phyloP scores from a whole-genome alignment of 2,113 vertebrate genomes.

The Rattus norvegicus region DNA sequence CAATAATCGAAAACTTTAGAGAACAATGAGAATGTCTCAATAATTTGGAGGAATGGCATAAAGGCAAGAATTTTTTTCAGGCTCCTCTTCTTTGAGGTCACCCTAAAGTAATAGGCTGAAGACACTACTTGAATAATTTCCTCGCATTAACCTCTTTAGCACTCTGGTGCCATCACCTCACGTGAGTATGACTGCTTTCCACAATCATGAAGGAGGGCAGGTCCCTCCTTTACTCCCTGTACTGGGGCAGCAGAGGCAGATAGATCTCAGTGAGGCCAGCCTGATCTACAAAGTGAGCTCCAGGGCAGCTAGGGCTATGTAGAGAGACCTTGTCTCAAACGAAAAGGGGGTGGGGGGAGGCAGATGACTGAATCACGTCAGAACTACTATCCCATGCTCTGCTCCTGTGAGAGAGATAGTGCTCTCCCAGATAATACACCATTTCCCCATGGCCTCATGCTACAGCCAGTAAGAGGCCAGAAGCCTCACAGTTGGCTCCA shows the following conservation, averaged over 20 bases:
- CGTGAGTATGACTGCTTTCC: constrained; percentile 5
- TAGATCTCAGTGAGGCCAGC: neutral
- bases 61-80: neutral
- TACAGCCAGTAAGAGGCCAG: neutral
- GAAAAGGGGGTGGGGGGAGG: neutral
- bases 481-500: neutral
- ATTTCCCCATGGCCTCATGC: neutral
- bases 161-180: neutral
- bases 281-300: neutral
- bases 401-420: neutral
- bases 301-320: neutral
- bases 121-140: neutral
- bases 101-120: constrained; percentile 21
- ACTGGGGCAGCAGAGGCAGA: neutral
- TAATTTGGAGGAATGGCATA: neutral
- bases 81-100: neutral
- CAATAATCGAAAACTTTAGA: accelerated
- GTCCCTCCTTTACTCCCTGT: neutral
- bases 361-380: neutral
- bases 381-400: neutral
- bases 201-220: neutral
- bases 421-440: neutral
- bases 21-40: neutral
- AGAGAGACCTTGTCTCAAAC: neutral
- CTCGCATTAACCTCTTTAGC: constrained; percentile 26